Evolutionary conservation across 2,113 vertebrate species (phyloP), one percentile per base, ranked within the genome.

Genomic region (Pogonocichla stellata): DNA sequence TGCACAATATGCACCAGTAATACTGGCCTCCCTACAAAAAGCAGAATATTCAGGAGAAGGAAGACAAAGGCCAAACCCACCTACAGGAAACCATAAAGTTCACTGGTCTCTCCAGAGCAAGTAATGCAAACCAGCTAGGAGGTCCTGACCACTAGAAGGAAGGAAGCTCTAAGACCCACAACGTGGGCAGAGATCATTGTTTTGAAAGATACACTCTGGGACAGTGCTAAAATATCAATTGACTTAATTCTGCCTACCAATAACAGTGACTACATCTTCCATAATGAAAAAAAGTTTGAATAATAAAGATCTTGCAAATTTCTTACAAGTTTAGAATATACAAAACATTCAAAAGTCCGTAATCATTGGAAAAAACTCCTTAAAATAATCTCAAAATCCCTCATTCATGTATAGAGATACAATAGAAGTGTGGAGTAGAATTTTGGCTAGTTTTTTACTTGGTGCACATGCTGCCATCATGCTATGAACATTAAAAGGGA

Each of bases 401-500:
- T 82, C 60, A 86, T 91, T 86, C 29, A 77, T 48, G 14, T 70
- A 43, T 22, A 77, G 25, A 86, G 20, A 54, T 82, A 70, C 5
- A 56, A 8, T 38, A 62, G 67, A 90, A 86, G 3, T 33, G 6
- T 24, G 33, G 67, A 83, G 65, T 45, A 77, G 53, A 95, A 92
- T 86, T 75, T 45, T 45, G 36, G 18, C 31, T 51, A 51, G 66
- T 90, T 95, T 89, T 75, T 72, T 66, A 45, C 12, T 88, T 42
- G 34, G 47, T 81, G n/a, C 24, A 48, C 51, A 85, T 19, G 26
- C 29, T 66, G 19, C 43, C 77, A 51, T 87, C 96, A 65, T 87
- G 61, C 45, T 94, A 93, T 33, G 28, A 78, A 78, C 56, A 80
- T 88, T 78, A 92, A 73, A 86, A 15, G 20, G 45, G 38, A 50